Evolutionary conservation across 1,140 invertebrate species (phyloP).

Genomic region (Drusus annulatus): DNA sequence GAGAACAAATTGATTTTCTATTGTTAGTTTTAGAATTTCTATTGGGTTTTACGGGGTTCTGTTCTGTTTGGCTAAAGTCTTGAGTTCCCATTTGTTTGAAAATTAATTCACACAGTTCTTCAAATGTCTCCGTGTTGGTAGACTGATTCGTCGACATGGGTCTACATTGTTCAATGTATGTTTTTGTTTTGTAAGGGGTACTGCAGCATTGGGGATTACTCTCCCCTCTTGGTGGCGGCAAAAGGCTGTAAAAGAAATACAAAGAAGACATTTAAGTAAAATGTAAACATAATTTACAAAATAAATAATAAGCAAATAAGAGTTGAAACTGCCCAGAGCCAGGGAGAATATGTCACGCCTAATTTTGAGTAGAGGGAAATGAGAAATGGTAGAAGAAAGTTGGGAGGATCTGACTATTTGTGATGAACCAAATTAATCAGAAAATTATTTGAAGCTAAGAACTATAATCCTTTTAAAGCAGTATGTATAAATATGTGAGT

Average conservation of each 20-base stretch:
- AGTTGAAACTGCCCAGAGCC: too few species aligned
- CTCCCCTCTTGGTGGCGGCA: constrained; percentile 18
- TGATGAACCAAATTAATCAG: too few species aligned
- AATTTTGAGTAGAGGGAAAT: too few species aligned
- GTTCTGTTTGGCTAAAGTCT: not conserved
- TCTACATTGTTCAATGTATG: not conserved
- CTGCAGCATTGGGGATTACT: constrained; percentile 49
- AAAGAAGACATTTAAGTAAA: too few species aligned
- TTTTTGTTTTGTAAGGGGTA: constrained; percentile 47
- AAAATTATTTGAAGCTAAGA: too few species aligned
- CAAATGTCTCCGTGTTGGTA: constrained; percentile 52
- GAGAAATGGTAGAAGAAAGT: too few species aligned
- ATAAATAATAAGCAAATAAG: too few species aligned
- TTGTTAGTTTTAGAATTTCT: not conserved
- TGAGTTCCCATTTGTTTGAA: constrained; percentile 9
- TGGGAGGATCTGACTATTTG: too few species aligned
- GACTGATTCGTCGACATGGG: constrained; percentile 25
- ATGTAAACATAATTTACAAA: too few species aligned
- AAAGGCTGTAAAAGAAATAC: constrained; percentile 18
- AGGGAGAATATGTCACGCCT: too few species aligned
- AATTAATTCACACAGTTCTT: constrained; percentile 51
- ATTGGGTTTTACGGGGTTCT: not conserved
- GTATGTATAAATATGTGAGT: too few species aligned
- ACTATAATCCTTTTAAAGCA: too few species aligned
- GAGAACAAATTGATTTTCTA: not conserved